Conservation (phyloP, 2,113 vertebrate species). For the Psettodes erumei region DNA sequence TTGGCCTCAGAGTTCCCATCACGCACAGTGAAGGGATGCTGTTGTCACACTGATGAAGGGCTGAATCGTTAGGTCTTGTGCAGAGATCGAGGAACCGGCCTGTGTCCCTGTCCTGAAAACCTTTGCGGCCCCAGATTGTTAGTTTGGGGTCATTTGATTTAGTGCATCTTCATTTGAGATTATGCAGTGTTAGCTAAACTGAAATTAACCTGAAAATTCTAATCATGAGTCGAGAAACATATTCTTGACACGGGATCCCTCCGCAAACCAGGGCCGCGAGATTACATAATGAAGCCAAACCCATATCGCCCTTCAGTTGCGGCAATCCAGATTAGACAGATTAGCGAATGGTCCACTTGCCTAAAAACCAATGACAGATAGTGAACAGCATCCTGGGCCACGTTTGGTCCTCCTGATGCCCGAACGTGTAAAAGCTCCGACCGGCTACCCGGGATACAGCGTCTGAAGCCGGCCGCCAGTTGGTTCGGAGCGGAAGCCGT, state of each 20-base stretch:
- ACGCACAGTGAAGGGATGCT: background rate
- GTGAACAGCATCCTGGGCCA: background rate
- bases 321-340: background rate
- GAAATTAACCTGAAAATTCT: too few relatives aligned
- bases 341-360: background rate
- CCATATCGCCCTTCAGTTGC: background rate
- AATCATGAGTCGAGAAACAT: background rate
- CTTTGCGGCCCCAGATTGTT: background rate
- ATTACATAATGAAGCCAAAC: background rate
- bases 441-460: background rate
- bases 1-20: background rate
- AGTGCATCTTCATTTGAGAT: background rate
- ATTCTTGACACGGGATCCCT: background rate
- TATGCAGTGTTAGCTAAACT: too few relatives aligned
- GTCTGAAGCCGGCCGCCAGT: conserved; percentile 6
- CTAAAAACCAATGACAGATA: background rate
- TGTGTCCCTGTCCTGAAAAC: too few relatives aligned
- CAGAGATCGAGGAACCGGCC: background rate
- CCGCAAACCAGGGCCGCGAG: background rate
- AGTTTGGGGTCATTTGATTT: background rate
- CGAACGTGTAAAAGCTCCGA: background rate
- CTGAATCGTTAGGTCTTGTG: background rate
- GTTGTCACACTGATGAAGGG: background rate
- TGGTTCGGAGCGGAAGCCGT: conserved; percentile 4
- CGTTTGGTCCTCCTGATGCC: background rate